These are phyloP conservation scores for Leucoma salicis DNA, from an alignment of 2,888 invertebrate genomes.

Conservation along the genomic window DNA sequence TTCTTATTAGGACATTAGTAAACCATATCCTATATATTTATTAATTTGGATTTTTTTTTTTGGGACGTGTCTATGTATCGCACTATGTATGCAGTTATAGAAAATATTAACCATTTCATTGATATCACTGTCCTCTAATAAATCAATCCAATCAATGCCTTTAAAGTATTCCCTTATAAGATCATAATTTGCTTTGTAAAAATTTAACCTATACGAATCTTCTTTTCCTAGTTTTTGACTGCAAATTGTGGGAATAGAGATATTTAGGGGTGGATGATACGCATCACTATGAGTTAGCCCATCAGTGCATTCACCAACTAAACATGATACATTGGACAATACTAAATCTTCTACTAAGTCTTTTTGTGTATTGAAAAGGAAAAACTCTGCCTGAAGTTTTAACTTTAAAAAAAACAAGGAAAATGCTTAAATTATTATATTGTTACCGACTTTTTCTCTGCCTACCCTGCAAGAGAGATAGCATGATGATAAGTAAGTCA, in stretches of 20 bases:
- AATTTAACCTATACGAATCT: neutral
- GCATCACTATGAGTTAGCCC: no score
- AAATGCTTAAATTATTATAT: no score
- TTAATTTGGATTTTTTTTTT: neutral
- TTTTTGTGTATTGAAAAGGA: no score
- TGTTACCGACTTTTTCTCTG: no score
- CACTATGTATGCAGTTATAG: neutral
- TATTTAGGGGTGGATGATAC: neutral
- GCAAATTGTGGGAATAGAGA: neutral
- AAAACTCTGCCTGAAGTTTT: no score
- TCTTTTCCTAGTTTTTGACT: neutral
- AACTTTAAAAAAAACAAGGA: no score
- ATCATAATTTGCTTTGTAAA: neutral
- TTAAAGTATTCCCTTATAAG: neutral
- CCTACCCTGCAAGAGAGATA: no score
- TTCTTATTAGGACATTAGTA: neutral
- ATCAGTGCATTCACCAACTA: no score
- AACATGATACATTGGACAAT: no score
- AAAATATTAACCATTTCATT: neutral
- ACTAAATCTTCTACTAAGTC: no score
- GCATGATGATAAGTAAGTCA: no score
- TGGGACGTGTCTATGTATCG: neutral
- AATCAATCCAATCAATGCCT: neutral
- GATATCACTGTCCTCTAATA: neutral
- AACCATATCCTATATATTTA: neutral